Conservation (phyloP, 2,888 invertebrate genomes). For the Tiliacea citrago region DNA sequence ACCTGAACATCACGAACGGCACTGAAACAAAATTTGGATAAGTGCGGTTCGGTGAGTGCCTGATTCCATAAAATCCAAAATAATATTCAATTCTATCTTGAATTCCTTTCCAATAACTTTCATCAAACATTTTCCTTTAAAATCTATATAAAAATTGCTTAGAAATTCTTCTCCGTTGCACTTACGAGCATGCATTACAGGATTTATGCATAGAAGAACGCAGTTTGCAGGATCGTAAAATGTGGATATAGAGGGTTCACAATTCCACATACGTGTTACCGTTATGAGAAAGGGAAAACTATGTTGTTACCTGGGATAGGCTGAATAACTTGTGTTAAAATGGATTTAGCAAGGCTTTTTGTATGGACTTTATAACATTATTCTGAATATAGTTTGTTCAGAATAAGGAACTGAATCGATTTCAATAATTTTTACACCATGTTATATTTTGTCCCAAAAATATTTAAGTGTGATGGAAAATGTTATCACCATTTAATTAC, state of each 20-base stretch:
- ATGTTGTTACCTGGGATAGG: conserved; percentile 16
- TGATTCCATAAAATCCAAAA: neutral
- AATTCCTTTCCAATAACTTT: neutral
- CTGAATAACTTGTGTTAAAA: neutral
- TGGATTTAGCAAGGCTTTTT: neutral
- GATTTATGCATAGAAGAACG: conserved; percentile 36
- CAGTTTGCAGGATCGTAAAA: conserved; percentile 43
- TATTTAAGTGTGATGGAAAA: too few species aligned
- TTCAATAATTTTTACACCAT: too few species aligned
- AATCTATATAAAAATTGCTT: conserved; percentile 23
- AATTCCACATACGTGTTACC: conserved; percentile 10
- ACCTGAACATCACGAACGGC: too few species aligned
- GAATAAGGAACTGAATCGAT: too few species aligned
- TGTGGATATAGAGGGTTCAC: conserved; percentile 15
- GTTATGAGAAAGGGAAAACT: conserved; percentile 8
- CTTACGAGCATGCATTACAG: conserved; percentile 1
- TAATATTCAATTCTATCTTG: neutral
- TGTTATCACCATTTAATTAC: too few species aligned
- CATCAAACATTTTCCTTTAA: neutral
- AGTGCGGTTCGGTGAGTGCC: too few species aligned
- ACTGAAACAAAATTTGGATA: too few species aligned
- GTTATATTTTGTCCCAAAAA: too few species aligned
- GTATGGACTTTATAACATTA: too few species aligned
- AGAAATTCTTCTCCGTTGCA: conserved; percentile 10
- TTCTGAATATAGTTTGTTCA: too few species aligned